A percentile compares a stretch with the other conserved stretches of the same genome.
phyloP scores from a whole-genome alignment of 2,797 vertebrate genomes.

The Tarsius wallacei region DNA sequence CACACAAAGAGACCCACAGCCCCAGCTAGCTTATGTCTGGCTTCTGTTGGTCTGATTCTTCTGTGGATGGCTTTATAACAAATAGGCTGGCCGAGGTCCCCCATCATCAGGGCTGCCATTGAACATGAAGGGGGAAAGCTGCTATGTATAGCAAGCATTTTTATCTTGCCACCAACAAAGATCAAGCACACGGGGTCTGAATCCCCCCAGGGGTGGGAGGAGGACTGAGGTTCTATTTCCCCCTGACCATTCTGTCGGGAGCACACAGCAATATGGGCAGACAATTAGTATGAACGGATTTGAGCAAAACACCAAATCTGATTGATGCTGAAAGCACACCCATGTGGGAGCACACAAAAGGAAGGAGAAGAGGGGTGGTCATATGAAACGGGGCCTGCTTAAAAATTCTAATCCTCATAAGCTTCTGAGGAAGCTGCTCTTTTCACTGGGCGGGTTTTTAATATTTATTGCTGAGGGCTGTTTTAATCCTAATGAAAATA shows the following conservation, averaged over 20 bases:
- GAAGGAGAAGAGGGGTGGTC: constrained; percentile 40
- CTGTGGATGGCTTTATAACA: constrained; percentile 69
- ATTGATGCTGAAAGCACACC: constrained; percentile 78
- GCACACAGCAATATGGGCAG: constrained; percentile 70
- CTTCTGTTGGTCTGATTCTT: constrained; percentile 28
- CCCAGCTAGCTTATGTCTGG: constrained; percentile 14
- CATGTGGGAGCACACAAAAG: constrained; percentile 75
- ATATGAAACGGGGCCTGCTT: constrained; percentile 63
- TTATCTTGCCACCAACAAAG: constrained; percentile 81
- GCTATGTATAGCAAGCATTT: constrained; percentile 70
- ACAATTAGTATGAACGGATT: constrained; percentile 77
- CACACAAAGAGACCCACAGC: not conserved
- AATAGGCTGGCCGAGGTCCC: not conserved
- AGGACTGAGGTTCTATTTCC: constrained; percentile 70
- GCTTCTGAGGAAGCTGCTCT: constrained; percentile 79
- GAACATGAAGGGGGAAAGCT: constrained; percentile 69
- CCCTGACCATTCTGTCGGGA: constrained; percentile 59
- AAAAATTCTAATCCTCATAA: constrained; percentile 84
- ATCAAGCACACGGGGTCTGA: constrained; percentile 77
- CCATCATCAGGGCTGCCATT: not conserved
- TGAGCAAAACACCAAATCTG: constrained; percentile 76
- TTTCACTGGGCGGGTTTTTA: constrained; percentile 81
- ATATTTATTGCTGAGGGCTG: constrained; percentile 80
- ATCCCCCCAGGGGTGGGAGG: constrained; percentile 63
- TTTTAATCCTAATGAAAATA: constrained; percentile 85